A percentile compares a stretch with the other conserved stretches of the same genome.
Conservation (phyloP, 53 echinoderm and acorn worm genomes). For the Zoroaster sp. region DNA sequence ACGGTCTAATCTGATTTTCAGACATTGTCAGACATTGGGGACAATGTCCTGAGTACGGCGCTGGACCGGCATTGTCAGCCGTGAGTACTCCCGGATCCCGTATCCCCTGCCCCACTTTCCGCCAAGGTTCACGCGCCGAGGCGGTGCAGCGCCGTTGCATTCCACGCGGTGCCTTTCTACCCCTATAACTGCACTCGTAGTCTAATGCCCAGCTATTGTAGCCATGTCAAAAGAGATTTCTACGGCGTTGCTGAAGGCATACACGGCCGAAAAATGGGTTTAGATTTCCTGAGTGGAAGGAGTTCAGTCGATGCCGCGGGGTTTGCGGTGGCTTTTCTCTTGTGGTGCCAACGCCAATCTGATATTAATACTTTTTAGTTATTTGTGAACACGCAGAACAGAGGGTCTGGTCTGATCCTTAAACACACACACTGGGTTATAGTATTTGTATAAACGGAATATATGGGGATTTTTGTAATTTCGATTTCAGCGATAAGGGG, state of each 20-base stretch:
- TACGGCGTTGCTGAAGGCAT: slow-evolving; percentile 37
- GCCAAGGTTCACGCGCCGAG: slow-evolving; percentile 35
- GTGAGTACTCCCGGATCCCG: slow-evolving; percentile 1
- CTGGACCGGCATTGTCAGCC: slow-evolving; percentile 23
- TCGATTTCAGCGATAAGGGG: slow-evolving; percentile 32
- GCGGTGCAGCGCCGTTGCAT: slow-evolving; percentile 16
- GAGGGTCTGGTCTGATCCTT: slow-evolving; percentile 12
- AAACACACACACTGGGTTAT: slow-evolving; percentile 47
- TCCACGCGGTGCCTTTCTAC: slow-evolving; percentile 8
- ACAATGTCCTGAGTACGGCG: slow-evolving; percentile 27
- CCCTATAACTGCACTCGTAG: neutral
- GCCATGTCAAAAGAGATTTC: slow-evolving; percentile 53
- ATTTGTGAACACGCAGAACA: slow-evolving; percentile 45
- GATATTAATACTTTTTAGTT: slow-evolving; percentile 47
- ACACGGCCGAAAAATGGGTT: slow-evolving; percentile 36
- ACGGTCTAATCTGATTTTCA: slow-evolving; percentile 48
- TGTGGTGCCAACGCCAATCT: slow-evolving; percentile 27
- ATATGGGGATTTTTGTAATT: slow-evolving; percentile 44
- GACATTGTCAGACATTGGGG: neutral
- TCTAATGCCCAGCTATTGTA: slow-evolving; percentile 36
- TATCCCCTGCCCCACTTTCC: slow-evolving; percentile 54
- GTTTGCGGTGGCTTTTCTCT: neutral
- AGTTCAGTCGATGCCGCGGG: slow-evolving; percentile 42
- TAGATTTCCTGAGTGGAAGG: slow-evolving; percentile 31
- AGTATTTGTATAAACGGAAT: slow-evolving; percentile 41